Base-by-base conservation (phyloP, 2,113 vertebrate species). In the Spilogale gracilis region DNA sequence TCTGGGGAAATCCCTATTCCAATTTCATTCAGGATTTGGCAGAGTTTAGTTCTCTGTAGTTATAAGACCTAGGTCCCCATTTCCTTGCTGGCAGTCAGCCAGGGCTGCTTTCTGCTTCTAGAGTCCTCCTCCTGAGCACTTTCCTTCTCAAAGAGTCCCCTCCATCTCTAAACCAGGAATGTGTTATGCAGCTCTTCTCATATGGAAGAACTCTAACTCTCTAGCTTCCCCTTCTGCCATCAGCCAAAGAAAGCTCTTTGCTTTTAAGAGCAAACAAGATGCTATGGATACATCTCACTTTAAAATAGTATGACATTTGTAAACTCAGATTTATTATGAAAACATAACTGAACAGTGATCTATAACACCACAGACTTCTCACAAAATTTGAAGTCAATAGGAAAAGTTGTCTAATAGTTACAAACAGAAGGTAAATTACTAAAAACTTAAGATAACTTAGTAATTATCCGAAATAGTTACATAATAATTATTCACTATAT, bases 351-450 rank as follows among this genome's bases (percentile, higher is more conserved):
- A 91, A 80, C 52, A 80, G 61, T 79, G 23, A 91, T 61, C 18
- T 79, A 30, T 63, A 81, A 74, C 1, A 81, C 54, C 74, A 81
- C 27, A 21, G 7, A 79, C 32, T 95, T 92, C 52, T 92, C n/a
- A 82, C 25, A 73, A 92, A 92, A 81, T 81, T 63, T 87, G 61
- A 87, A 87, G 45, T 21, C 56, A 52, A 45, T 73, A 65, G 63
- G 63, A 61, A 86, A 92, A 56, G n/a, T 82, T 88, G 65, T 14
- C 74, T 56, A 88, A 73, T 11, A 69, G 6, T 81, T 92, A 65
- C 56, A 92, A 74, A 90, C 58, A 67, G 87, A 92, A 81, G 54
- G 73, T 56, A 73, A 88, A 27, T 82, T 90, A 84, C 50, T 58
- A 84, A 67, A 50, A 58, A 48, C 7, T 80, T 60, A 76, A 83